Evolutionary conservation across 2,113 vertebrate species (phyloP).

Genomic region (Perccottus glenii): DNA sequence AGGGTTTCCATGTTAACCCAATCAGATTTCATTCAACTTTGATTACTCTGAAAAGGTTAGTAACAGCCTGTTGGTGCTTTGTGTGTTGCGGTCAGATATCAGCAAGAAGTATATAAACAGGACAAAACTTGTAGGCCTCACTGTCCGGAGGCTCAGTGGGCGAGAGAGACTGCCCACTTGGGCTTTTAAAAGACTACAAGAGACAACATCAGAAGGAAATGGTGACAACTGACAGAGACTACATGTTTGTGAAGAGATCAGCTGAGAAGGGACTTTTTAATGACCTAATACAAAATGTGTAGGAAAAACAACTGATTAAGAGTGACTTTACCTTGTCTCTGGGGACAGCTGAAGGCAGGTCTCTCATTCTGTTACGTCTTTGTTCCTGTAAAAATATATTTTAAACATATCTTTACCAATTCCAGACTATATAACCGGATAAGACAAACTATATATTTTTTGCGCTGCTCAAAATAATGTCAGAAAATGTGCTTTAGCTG

Average conservation of each 20-base stretch:
- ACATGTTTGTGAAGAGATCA: background rate
- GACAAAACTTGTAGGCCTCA: slow-evolving; percentile 90
- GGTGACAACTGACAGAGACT: slow-evolving; percentile 13
- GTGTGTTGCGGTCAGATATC: slow-evolving; percentile 1
- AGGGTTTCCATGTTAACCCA: background rate
- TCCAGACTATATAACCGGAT: too few relatives aligned
- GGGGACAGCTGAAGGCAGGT: slow-evolving; percentile 84
- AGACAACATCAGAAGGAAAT: slow-evolving; percentile 57
- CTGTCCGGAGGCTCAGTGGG: slow-evolving; percentile 87
- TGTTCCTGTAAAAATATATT: slow-evolving; percentile 84
- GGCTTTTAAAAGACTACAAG: slow-evolving; percentile 89
- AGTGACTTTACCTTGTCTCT: slow-evolving; percentile 89
- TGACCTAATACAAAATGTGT: slow-evolving; percentile 1
- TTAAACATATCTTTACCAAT: background rate
- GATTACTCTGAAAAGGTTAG: background rate
- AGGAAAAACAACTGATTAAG: background rate
- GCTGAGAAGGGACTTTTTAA: too few relatives aligned
- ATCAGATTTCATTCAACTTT: background rate
- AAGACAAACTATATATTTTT: too few relatives aligned
- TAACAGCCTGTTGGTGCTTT: background rate
- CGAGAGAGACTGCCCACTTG: slow-evolving; percentile 85
- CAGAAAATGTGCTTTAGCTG: background rate
- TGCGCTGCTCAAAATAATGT: too few relatives aligned
- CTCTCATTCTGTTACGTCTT: slow-evolving; percentile 92
- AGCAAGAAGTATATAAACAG: slow-evolving; percentile 70